Base-by-base conservation (phyloP, 2,797 vertebrate genomes). In the Brachyalestes nurse region DNA sequence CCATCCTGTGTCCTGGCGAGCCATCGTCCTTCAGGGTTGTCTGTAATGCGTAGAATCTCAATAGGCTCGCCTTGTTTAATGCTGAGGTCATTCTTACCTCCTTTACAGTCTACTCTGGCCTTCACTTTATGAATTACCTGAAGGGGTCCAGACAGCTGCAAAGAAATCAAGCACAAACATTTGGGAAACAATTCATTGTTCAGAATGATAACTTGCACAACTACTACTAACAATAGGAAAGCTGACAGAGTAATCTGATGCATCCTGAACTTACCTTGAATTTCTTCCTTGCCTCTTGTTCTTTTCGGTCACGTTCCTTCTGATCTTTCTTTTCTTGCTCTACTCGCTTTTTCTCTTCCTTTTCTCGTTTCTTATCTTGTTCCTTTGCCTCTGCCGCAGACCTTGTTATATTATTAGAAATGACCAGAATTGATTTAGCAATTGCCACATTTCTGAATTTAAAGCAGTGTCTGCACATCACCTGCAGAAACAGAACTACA, bases 241-340 rank as follows among this genome's bases (percentile, higher is more conserved):
- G 13, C 51, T 53, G 51, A 8, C 51, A 53, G 51, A 53, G 51
- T 53, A 53, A 53, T 14, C 51, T 61, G 9, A 10, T 6, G 19
- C 19, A 14, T 7, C 19, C 28, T 40, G 13, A 51, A 25, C 94
- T 92, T 92, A 98, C 98, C 93, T 97, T 99, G 91, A 98, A 99
- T 89, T 94, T 97, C 86, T 97, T 99, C 77, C 88, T 95, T 73
- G 95, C 90, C 12, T 98, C 97, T 67, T 96, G 94, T 66, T 99
- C 97, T 90, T 97, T 98, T 89, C 95, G 97, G 84, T 98, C 96
- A 75, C 96, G 95, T 65, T 97, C 96, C 83, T 93, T 98, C 85
- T 97, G 96, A 82, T 96, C 96, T 83, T 96, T 98, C 87, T 93
- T 97, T 79, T 96, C 95, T 64, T 94, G 91, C 42, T 96, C 96